phyloP scores from a whole-genome alignment of 1,140 invertebrate genomes.

The Drosophila persimilis region DNA sequence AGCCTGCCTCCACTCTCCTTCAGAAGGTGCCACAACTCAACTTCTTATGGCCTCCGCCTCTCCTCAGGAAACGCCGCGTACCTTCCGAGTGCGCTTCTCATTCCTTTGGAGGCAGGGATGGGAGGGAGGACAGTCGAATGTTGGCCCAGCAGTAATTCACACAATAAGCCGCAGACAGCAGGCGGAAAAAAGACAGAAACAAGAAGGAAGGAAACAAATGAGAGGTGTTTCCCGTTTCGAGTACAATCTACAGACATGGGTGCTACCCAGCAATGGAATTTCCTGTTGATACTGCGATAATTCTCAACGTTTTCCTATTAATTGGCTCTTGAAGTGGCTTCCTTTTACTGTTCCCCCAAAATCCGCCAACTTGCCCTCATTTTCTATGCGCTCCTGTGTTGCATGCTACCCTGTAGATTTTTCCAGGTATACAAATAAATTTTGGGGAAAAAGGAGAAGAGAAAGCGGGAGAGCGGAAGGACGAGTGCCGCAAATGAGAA shows the following conservation, averaged over 20 bases:
- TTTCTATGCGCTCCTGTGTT: too few relatives aligned
- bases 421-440: slow-evolving; percentile 13
- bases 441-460: slow-evolving; percentile 3
- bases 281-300: background rate
- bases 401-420: slow-evolving; percentile 11
- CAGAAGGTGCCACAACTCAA: slow-evolving; percentile 6
- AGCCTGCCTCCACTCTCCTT: background rate
- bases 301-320: too few relatives aligned
- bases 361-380: too few relatives aligned
- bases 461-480: background rate
- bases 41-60: slow-evolving; percentile 5
- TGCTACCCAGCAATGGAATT: slow-evolving; percentile 11
- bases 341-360: too few relatives aligned
- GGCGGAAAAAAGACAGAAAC: slow-evolving; percentile 20
- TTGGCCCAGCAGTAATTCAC: slow-evolving; percentile 65
- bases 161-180: slow-evolving; percentile 73
- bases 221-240: background rate
- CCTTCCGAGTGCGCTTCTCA: slow-evolving; percentile 8
- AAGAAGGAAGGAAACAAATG: slow-evolving; percentile 20
- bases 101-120: background rate
- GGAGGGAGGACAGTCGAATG: slow-evolving; percentile 5
- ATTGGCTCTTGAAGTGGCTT: too few relatives aligned
- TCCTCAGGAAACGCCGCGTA: background rate
- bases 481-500: slow-evolving; percentile 17
- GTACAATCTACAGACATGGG: background rate